These are phyloP conservation scores for Bedellia somnulentella DNA, from an alignment of 2,888 invertebrate species.

Conservation along the genomic window DNA sequence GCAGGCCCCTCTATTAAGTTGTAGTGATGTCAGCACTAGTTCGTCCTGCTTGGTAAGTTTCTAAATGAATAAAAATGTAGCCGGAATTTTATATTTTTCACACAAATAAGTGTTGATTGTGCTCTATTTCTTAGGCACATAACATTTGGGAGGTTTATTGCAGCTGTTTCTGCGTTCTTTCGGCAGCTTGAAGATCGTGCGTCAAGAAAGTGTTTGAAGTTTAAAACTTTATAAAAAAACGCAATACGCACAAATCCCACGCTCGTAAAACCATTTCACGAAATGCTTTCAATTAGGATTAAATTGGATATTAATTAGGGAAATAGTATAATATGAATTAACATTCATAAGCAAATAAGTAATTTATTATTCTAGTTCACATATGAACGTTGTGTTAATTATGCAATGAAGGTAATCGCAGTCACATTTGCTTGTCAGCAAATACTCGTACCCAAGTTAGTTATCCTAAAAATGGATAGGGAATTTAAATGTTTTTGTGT, in stretches of 20 bases:
- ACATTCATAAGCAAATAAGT: constrained; percentile 7
- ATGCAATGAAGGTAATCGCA: constrained; percentile 19
- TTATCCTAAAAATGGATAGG: too few relatives aligned
- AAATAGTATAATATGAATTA: constrained; percentile 10
- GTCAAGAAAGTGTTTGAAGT: constrained; percentile 4
- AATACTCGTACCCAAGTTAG: too few relatives aligned
- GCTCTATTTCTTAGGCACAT: too few relatives aligned
- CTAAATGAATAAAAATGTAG: constrained; percentile 10
- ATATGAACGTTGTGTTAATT: neutral
- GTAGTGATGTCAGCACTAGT: constrained; percentile 62
- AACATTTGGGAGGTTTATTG: constrained; percentile 18
- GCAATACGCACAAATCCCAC: constrained; percentile 56
- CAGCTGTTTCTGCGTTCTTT: neutral
- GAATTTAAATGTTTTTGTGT: too few relatives aligned
- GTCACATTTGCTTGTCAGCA: too few relatives aligned
- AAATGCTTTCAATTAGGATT: constrained; percentile 42
- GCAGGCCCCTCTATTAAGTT: constrained; percentile 28
- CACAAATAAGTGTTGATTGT: constrained; percentile 14
- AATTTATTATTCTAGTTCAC: constrained; percentile 1
- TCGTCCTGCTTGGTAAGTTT: constrained; percentile 58
- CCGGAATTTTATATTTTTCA: constrained; percentile 12
- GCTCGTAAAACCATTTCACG: constrained; percentile 61
- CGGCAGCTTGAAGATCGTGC: neutral
- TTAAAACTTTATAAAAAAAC: neutral
- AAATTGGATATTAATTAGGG: neutral